Conservation (phyloP, 2,113 vertebrate genomes). For the Sander lucioperca region DNA sequence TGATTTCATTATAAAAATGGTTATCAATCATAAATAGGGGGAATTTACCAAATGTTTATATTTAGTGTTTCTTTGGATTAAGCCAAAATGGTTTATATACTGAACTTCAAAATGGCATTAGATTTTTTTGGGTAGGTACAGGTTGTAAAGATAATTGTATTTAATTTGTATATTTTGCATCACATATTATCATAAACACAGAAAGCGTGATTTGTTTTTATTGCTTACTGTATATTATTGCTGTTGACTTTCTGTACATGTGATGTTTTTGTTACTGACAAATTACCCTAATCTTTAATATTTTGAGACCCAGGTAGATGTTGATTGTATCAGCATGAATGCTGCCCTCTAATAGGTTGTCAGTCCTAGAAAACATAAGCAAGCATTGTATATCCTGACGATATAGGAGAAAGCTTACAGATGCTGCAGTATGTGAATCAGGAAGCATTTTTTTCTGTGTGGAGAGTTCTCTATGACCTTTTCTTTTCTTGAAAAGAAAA, state of each 20-base stretch:
- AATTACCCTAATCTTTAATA: slow-evolving; percentile 6
- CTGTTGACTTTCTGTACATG: slow-evolving; percentile 15
- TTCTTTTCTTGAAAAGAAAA: slow-evolving; percentile 3
- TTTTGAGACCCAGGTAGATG: slow-evolving; percentile 1
- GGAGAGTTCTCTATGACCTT: not conserved
- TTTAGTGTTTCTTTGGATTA: slow-evolving; percentile 21
- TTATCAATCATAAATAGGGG: not conserved
- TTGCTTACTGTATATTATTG: slow-evolving; percentile 6
- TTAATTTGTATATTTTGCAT: slow-evolving; percentile 35
- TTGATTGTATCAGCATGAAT: slow-evolving; percentile 13
- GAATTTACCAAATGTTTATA: slow-evolving; percentile 9
- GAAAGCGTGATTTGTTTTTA: not conserved
- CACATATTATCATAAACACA: slow-evolving; percentile 21
- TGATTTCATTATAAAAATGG: not conserved
- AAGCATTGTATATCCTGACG: slow-evolving; percentile 1
- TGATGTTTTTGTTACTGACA: slow-evolving; percentile 28
- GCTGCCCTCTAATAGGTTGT: not conserved
- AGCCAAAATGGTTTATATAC: not conserved
- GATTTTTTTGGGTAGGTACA: slow-evolving; percentile 2
- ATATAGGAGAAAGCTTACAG: slow-evolving; percentile 13
- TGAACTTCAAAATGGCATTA: slow-evolving; percentile 7
- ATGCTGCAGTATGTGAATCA: slow-evolving; percentile 20
- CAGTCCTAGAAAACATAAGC: not conserved
- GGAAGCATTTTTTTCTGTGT: not conserved
- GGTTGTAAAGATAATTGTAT: slow-evolving; percentile 12